Percentiles rank a stretch among this genome's conserved stretches.
Conservation (phyloP, 2,888 invertebrate genomes). For the Meiosimyza decipiens region DNA sequence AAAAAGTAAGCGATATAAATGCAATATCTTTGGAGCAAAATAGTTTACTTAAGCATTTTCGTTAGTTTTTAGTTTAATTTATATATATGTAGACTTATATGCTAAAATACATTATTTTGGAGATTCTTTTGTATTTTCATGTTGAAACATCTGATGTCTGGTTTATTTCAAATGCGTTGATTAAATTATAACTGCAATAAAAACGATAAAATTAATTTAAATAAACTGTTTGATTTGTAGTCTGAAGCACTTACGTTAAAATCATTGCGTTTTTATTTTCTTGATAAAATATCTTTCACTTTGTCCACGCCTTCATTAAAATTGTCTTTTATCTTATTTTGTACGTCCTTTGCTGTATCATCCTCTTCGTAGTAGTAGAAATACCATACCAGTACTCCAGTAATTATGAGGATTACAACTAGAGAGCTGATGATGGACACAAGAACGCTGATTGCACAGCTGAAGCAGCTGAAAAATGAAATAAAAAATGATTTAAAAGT, state of each 20-base stretch:
- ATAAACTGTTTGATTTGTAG: too few relatives aligned
- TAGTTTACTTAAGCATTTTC: not conserved
- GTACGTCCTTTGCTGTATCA: constrained; percentile 30
- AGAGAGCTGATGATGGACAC: constrained; percentile 58
- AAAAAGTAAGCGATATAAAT: constrained; percentile 4
- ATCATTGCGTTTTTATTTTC: constrained; percentile 11
- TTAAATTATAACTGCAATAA: too few relatives aligned
- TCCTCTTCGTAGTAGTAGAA: constrained; percentile 55
- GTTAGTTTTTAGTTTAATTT: not conserved
- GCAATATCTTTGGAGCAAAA: constrained; percentile 24
- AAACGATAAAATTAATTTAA: too few relatives aligned
- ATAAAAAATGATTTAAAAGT: not conserved
- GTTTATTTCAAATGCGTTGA: too few relatives aligned
- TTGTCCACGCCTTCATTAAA: constrained; percentile 47
- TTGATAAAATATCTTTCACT: constrained; percentile 46
- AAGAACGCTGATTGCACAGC: constrained; percentile 57
- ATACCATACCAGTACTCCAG: constrained; percentile 55
- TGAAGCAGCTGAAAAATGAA: constrained; percentile 54
- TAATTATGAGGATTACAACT: constrained; percentile 55
- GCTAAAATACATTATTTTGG: constrained; percentile 8
- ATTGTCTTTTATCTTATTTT: constrained; percentile 33
- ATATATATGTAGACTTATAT: not conserved
- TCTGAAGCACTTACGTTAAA: not conserved
- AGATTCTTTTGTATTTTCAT: not conserved
- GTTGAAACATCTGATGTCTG: too few relatives aligned